Evolutionary conservation across 2,797 vertebrate genomes (phyloP).

Genomic region (Hypotaenidia philippensis): DNA sequence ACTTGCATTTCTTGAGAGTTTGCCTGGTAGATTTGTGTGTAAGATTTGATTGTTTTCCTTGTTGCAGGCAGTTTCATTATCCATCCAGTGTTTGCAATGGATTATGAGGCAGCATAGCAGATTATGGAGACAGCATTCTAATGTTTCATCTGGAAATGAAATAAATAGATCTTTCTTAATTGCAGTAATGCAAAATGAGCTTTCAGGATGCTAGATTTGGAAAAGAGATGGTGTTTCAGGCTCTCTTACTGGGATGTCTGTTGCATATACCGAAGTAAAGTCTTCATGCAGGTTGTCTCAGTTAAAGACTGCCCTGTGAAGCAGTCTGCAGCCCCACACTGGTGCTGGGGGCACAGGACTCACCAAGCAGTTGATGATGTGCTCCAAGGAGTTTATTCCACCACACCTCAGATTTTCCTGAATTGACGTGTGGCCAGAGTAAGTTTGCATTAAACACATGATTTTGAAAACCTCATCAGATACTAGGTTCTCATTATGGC

Average conservation of each 20-base stretch:
- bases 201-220: background rate
- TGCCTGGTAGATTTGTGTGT: conserved; percentile 4
- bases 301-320: background rate
- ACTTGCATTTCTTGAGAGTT: conserved; percentile 40
- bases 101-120: conserved; percentile 20
- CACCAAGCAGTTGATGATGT: background rate
- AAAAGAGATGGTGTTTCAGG: background rate
- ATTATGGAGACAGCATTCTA: conserved; percentile 16
- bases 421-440: background rate
- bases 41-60: conserved; percentile 38
- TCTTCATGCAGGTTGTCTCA: background rate
- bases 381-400: background rate
- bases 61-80: conserved; percentile 36
- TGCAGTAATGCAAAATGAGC: background rate
- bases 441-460: background rate
- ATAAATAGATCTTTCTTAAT: conserved; percentile 10
- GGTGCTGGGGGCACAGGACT: background rate
- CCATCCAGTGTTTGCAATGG: conserved; percentile 14
- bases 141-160: conserved; percentile 50
- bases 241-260: conserved; percentile 3
- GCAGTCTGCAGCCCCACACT: background rate
- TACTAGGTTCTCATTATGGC: background rate
- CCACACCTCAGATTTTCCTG: background rate
- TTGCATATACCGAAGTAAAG: background rate
- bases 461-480: background rate